These are phyloP conservation scores for Pteronura brasiliensis DNA, from an alignment of 2,113 vertebrate genomes.

Conservation along the genomic window DNA sequence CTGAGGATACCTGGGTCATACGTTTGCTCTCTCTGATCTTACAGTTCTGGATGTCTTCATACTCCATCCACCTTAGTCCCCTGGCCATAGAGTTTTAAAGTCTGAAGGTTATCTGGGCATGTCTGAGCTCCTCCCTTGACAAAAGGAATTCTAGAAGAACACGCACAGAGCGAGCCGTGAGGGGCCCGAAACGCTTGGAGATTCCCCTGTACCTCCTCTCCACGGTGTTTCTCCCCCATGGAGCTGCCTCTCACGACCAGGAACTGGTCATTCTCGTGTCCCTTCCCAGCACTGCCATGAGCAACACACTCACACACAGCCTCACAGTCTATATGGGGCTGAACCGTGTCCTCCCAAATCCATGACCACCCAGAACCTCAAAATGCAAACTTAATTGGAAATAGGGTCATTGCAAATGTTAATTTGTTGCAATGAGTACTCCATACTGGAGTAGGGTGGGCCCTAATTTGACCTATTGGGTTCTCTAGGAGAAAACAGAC, in stretches of 20 bases:
- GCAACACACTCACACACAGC: accelerated
- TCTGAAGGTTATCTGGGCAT: background rate
- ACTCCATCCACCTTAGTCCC: background rate
- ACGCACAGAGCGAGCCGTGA: background rate
- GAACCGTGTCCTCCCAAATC: background rate
- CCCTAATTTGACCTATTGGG: background rate
- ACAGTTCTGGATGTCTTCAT: accelerated
- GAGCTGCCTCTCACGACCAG: background rate
- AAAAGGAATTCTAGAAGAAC: background rate
- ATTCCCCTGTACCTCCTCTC: background rate
- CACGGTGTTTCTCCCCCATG: background rate
- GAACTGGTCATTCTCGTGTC: background rate
- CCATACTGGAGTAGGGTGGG: background rate
- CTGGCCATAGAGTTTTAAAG: background rate
- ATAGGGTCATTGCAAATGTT: background rate
- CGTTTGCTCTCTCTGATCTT: background rate
- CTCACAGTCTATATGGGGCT: accelerated
- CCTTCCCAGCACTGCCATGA: background rate
- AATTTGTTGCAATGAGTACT: background rate
- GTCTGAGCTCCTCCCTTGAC: background rate
- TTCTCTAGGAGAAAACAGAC: background rate
- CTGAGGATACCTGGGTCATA: accelerated
- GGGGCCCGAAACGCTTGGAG: background rate
- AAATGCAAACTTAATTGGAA: background rate
- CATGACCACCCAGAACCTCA: background rate